phyloP scores from a whole-genome alignment of 1,140 invertebrate species.

The Drosophila sp. region DNA sequence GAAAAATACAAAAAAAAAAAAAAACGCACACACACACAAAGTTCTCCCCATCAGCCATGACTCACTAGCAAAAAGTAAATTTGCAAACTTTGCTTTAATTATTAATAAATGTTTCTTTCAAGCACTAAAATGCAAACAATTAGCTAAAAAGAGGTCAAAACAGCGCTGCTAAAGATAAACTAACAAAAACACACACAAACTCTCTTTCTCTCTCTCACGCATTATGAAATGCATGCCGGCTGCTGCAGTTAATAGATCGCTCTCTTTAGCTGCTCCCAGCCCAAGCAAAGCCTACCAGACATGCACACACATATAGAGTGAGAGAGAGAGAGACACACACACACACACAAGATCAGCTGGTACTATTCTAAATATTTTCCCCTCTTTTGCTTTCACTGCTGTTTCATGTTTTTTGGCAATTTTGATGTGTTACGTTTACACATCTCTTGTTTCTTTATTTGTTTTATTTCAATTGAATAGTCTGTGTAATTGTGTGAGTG shows the following conservation, averaged over 20 bases:
- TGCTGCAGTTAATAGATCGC: slow-evolving; percentile 7
- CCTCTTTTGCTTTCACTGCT: slow-evolving; percentile 22
- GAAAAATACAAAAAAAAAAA: neutral
- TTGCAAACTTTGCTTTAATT: neutral
- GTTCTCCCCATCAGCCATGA: neutral
- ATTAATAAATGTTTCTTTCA: slow-evolving; percentile 1
- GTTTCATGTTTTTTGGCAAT: slow-evolving; percentile 13
- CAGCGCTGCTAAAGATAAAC: slow-evolving; percentile 12
- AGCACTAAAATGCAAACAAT: slow-evolving; percentile 2
- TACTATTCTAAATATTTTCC: slow-evolving; percentile 15
- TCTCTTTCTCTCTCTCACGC: neutral
- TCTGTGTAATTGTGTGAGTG: neutral
- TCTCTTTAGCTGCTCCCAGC: neutral
- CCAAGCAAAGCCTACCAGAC: neutral
- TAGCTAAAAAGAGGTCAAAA: slow-evolving; percentile 11
- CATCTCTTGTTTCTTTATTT: slow-evolving; percentile 13
- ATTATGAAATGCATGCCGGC: slow-evolving; percentile 6
- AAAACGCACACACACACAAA: too few species aligned
- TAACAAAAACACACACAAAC: neutral
- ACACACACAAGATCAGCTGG: slow-evolving; percentile 34
- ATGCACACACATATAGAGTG: neutral
- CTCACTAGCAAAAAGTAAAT: neutral
- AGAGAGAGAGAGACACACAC: neutral
- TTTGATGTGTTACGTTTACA: slow-evolving; percentile 26
- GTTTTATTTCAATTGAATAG: slow-evolving; percentile 6